phyloP scores from a whole-genome alignment of 2,113 vertebrate species.

The Hiodon alosoides region DNA sequence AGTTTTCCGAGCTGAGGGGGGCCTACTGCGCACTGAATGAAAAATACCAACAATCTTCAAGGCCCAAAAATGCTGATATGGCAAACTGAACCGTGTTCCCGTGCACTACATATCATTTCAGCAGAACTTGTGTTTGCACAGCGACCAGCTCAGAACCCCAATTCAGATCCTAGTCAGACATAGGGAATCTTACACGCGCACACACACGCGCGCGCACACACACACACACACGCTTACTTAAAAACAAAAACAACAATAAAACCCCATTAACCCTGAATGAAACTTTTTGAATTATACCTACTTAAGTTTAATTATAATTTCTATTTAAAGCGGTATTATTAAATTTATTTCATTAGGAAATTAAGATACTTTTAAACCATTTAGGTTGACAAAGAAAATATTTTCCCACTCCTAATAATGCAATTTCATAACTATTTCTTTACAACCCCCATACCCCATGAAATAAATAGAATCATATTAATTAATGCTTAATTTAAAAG shows the following conservation, averaged over 20 bases:
- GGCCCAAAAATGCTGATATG: constrained; percentile 44
- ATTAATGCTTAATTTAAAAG: neutral
- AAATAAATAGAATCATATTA: neutral
- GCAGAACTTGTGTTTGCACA: constrained; percentile 24
- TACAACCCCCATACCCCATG: neutral
- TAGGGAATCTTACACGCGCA: neutral
- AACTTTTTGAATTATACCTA: neutral
- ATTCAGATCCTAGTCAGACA: constrained; percentile 26
- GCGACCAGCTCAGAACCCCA: constrained; percentile 35
- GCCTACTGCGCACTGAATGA: constrained; percentile 30
- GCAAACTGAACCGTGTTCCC: constrained; percentile 36
- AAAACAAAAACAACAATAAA: no score
- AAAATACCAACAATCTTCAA: constrained; percentile 26
- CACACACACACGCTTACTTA: no score
- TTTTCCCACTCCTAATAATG: constrained; percentile 12
- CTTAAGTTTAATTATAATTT: neutral
- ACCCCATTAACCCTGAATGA: no score
- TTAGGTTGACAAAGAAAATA: neutral
- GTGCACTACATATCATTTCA: constrained; percentile 22
- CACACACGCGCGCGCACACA: no score
- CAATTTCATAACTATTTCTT: neutral
- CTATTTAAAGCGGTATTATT: neutral
- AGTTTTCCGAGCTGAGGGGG: constrained; percentile 40
- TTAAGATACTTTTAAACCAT: constrained; percentile 11
- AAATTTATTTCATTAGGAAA: neutral